Evolutionary conservation across 2,113 vertebrate species (phyloP), one percentile per base, ranked within the genome.

Genomic region (Zosterops hypoxanthus): DNA sequence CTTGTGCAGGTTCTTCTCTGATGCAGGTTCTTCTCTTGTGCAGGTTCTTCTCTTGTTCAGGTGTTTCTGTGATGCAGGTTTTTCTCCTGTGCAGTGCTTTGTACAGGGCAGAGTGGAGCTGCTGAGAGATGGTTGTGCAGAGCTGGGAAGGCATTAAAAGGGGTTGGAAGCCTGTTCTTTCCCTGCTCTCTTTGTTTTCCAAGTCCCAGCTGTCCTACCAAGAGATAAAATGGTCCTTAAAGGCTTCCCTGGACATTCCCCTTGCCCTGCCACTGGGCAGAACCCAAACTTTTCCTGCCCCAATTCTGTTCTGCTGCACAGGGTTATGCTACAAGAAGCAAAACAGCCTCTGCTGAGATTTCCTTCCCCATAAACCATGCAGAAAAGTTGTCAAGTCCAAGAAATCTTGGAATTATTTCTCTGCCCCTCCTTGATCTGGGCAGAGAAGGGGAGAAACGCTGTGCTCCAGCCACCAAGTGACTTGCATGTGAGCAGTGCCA

Each of bases 381-480:
- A 63, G 92, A 39, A 39, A 66, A 83, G 50, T 39, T 71, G 34
- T 91, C 77, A 59, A 25, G 16, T 26, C 46, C 9, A 31, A 89
- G 66, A 88, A 95, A 60, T 69, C 57, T 34, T 44, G 47, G 82
- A 59, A 60, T 86, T 59, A 33, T 75, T 57, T 84, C 34, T 85
- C 64, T 63, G 31, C 11, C 31, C 41, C 31, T 92, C 89, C 84
- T 82, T 34, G 42, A 95, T 42, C 72, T 78, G 22, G 77, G 75
- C 82, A 69, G 57, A 56, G 69, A 71, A 79, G 50, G 66, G 42
- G 52, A 18, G 52, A 50, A 85, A 6, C 36, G 0, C 59, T 44
- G 29, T 44, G 82, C 83, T 88, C 11, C 82, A 81, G 90, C 79
- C 87, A 86, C 73, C 44, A 1, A 94, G 86, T 46, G 86, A 25